Conservation (phyloP, 1,140 invertebrate genomes). For the Pemphigus obesinymphae region DNA sequence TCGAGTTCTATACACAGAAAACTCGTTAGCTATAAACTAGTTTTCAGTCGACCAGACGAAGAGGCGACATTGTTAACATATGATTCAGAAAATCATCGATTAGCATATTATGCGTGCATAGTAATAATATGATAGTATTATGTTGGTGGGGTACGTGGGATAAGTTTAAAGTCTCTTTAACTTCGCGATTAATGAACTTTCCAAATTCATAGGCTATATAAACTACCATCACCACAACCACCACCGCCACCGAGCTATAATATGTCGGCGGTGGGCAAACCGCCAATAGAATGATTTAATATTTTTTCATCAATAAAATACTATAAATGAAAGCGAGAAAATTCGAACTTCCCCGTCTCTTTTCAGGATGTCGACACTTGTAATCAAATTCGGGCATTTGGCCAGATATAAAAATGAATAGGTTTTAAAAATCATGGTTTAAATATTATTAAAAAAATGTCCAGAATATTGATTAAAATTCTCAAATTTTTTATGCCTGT, state of each 20-base stretch:
- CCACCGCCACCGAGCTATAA: background rate
- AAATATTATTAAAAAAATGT: too few relatives aligned
- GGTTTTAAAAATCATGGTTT: too few relatives aligned
- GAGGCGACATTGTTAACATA: conserved; percentile 7
- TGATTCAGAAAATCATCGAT: background rate
- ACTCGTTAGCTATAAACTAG: conserved; percentile 22
- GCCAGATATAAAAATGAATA: too few relatives aligned
- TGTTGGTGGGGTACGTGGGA: background rate
- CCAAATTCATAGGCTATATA: background rate
- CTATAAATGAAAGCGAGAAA: background rate
- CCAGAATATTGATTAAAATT: too few relatives aligned
- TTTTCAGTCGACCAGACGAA: background rate
- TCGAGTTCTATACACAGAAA: background rate
- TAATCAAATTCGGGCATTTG: too few relatives aligned
- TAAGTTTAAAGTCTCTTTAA: background rate
- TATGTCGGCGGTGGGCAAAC: background rate
- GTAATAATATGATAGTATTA: background rate
- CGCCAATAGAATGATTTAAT: background rate
- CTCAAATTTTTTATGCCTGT: too few relatives aligned
- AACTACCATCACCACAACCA: too few relatives aligned
- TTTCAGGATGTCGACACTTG: too few relatives aligned
- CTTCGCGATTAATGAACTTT: conserved; percentile 22
- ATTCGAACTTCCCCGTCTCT: background rate
- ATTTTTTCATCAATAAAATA: background rate
- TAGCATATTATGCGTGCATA: too few relatives aligned